Evolutionary conservation across 1,140 invertebrate species (phyloP), one percentile per base, ranked within the genome.

Genomic region (Formica selysi): DNA sequence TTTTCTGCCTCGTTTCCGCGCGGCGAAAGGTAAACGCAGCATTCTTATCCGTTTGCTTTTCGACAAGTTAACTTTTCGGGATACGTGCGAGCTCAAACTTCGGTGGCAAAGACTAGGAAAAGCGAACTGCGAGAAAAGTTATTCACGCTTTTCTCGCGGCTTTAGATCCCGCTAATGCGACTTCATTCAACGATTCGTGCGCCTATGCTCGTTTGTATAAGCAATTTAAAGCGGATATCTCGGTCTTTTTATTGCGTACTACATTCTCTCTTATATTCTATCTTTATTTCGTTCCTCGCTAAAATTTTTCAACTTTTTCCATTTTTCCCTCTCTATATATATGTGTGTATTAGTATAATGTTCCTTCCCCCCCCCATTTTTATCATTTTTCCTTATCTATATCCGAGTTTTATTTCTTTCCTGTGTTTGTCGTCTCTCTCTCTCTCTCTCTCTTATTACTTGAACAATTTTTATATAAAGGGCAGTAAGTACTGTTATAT

Each of bases 161-260:
- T 22, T 57, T 32, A 44, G 6, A 74, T 22, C 8, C 19, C 26
- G 36, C 54, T 44, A 51, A 81, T 29, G n/a, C n/a, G 8, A 54
- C 51, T 74, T 65, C n/a, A 26, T 44, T 67, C 41, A 54, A 84
- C 73, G 61, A 87, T 84, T 87, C 80, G 68, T 80, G 22, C 29
- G 59, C 48, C 64, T 79, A 61, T 44, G 71, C 64, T 59, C 36
- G 48, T 57, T 44, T 64, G 79, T 83, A 84, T 87, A 88, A 89
- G 88, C 87, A 73, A 68, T 65, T 79, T 61, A 68, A 89, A 85
- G 76, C 78, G 71, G 67, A 70, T 64, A 71, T 78, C 67, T 71
- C 61, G 54, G 1, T 26, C 19, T 73, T 86, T 85, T 86, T 85
- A 29, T 85, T 38, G 22, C 11, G 8, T 62, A 44, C 19, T 44